Conservation (phyloP, 64 coral and sea anemone genomes). For the Pocillopora verrucosa region DNA sequence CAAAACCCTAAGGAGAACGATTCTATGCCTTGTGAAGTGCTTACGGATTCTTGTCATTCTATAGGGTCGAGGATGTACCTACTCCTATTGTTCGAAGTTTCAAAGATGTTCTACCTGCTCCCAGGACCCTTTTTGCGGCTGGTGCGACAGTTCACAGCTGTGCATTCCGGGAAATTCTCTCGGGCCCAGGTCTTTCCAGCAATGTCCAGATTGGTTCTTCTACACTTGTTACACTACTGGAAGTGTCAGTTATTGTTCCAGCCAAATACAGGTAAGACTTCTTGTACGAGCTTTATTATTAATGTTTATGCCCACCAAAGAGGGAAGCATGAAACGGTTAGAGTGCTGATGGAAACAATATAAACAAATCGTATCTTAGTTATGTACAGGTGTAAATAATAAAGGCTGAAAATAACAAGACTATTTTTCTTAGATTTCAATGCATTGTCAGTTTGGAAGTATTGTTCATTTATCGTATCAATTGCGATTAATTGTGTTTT, state of each 20-base stretch:
- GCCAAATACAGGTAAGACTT: constrained; percentile 54
- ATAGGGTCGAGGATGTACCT: constrained; percentile 65
- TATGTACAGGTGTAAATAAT: too few relatives aligned
- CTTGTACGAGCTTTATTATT: not conserved
- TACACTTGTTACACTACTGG: constrained; percentile 71
- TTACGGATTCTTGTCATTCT: too few relatives aligned
- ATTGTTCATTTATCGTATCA: too few relatives aligned
- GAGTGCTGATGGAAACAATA: not conserved
- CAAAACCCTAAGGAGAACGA: too few relatives aligned
- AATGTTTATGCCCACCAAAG: not conserved
- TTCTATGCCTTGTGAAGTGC: too few relatives aligned
- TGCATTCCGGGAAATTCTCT: constrained; percentile 48
- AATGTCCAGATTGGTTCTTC: constrained; percentile 79
- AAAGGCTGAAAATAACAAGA: too few relatives aligned
- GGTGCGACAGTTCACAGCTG: constrained; percentile 61
- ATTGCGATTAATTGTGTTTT: too few relatives aligned
- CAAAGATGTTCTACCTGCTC: constrained; percentile 38
- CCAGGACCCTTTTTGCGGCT: constrained; percentile 54
- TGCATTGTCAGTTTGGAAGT: too few relatives aligned
- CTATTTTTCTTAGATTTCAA: too few relatives aligned
- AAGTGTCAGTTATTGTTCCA: constrained; percentile 47
- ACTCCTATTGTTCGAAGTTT: constrained; percentile 58
- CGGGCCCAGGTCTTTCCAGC: not conserved
- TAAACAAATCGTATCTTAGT: not conserved
- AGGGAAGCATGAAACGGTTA: not conserved